phyloP scores from a whole-genome alignment of 2,888 invertebrate genomes.

The Catocala sponsa region DNA sequence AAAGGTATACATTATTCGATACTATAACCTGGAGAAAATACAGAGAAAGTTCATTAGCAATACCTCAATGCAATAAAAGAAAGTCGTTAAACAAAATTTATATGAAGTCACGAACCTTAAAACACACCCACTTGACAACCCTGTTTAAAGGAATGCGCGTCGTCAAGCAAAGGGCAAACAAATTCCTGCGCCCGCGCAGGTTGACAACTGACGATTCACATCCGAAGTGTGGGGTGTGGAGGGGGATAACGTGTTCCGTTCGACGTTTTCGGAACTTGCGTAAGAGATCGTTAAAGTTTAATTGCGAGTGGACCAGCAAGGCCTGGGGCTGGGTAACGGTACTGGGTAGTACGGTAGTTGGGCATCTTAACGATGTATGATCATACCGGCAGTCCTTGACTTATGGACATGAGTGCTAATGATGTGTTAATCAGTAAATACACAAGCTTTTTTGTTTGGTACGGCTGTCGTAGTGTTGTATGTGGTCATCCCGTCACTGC shows the following conservation, averaged over 20 bases:
- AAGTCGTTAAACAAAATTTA: constrained; percentile 7
- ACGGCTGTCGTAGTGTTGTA: no score
- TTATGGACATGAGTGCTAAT: neutral
- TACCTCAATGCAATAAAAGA: constrained; percentile 1
- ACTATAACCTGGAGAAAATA: neutral
- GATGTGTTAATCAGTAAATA: neutral
- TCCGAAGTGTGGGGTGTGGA: constrained; percentile 51
- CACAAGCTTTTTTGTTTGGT: no score
- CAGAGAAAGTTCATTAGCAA: neutral
- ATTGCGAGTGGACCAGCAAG: constrained; percentile 36
- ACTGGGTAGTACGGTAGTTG: constrained; percentile 24
- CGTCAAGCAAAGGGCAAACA: constrained; percentile 66
- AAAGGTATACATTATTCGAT: no score
- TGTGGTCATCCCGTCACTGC: no score
- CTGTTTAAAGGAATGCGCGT: constrained; percentile 63
- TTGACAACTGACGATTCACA: constrained; percentile 60
- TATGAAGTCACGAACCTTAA: constrained; percentile 25
- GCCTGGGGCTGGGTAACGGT: constrained; percentile 43
- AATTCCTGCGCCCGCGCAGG: constrained; percentile 68
- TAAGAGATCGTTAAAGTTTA: constrained; percentile 52
- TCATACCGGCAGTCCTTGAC: constrained; percentile 16
- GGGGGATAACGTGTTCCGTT: constrained; percentile 45
- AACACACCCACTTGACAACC: constrained; percentile 45
- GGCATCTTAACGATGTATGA: constrained; percentile 5
- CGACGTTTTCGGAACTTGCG: constrained; percentile 48